Base-by-base conservation (phyloP, 30 jellyfish, hydroid and myxozoan species). In the Aurelia sp. region DNA sequence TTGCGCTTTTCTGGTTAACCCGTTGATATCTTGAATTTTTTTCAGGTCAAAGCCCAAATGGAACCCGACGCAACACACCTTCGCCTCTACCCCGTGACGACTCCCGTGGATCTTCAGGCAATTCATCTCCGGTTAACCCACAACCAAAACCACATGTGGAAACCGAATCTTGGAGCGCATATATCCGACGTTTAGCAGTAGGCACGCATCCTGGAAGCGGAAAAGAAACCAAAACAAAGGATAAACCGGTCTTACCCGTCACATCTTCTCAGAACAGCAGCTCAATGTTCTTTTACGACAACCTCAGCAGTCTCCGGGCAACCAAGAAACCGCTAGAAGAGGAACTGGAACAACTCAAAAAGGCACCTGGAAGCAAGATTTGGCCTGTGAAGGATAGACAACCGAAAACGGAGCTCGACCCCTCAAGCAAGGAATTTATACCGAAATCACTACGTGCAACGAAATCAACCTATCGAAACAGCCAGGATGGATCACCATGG, bases 201-300 rank as follows among this genome's bases (percentile, higher is more conserved):
- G 93, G 93, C 13, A 44, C 84, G 11, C 93, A 84, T 63, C 93
- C 93, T 0, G 93, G 75, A 51, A 67, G 62, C 55, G 41, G 66
- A 51, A 60, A 62, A 15, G 78, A 70, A 44, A n/a, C 81, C 19
- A 84, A 73, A 50, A 6, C 73, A 17, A 78, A 78, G 50, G 80
- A 33, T 30, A 78, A 63, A 64, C 87, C 86, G 15, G 47, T 48
- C 41, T 66, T 84, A 16, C 93, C 85, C 0, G 61, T 62, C 18
- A 15, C 87, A 0, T 53, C 69, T 51, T 31, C 97, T 30, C 89
- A 73, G 58, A 81, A 89, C 55, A 96, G 92, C 84, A 89, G 84
- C 81, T 95, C 99, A 20, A 95, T 95, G 99, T 95, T 95, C 62
- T 95, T 67, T 79, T 95, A 95, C 50, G 99, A 95, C 78, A 95